Evolutionary conservation across 2,888 invertebrate genomes (phyloP).

Genomic region (Drosophila anomalata): DNA sequence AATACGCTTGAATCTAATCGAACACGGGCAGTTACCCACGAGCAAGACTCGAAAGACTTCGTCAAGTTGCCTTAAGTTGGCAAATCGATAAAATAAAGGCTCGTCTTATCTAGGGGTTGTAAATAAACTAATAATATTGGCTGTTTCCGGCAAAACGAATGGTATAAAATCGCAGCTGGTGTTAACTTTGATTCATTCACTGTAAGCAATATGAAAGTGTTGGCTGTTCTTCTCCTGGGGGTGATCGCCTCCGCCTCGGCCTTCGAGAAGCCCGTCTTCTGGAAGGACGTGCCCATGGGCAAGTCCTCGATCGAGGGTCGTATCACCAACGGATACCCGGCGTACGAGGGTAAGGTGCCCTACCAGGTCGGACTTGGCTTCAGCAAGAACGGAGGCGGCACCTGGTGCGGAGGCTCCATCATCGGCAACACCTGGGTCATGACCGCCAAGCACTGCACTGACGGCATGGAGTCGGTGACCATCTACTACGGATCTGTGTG

Average conservation of each 20-base stretch:
- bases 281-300: constrained; percentile 50
- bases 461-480: constrained; percentile 52
- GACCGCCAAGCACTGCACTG: constrained; percentile 78
- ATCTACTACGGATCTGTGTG: constrained; percentile 66
- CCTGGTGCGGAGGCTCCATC: constrained; percentile 75
- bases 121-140: constrained; percentile 14
- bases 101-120: constrained; percentile 18
- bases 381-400: constrained; percentile 45
- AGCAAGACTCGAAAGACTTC: constrained; percentile 5
- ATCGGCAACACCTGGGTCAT: constrained; percentile 69
- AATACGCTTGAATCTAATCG: constrained; percentile 21
- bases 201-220: constrained; percentile 20
- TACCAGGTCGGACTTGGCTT: constrained; percentile 73
- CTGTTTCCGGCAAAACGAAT: constrained; percentile 10
- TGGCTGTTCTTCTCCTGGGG: constrained; percentile 21
- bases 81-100: constrained; percentile 1
- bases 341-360: constrained; percentile 66
- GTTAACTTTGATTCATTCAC: background rate
- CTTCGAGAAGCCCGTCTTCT: constrained; percentile 37
- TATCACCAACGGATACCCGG: constrained; percentile 71
- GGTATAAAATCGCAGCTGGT: constrained; percentile 7
- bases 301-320: constrained; percentile 57
- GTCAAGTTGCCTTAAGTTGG: constrained; percentile 1
- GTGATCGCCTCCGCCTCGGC: constrained; percentile 33
- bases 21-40: background rate